Base-by-base conservation (phyloP, 2,113 vertebrate genomes). In the Leptocoma aspasia region DNA sequence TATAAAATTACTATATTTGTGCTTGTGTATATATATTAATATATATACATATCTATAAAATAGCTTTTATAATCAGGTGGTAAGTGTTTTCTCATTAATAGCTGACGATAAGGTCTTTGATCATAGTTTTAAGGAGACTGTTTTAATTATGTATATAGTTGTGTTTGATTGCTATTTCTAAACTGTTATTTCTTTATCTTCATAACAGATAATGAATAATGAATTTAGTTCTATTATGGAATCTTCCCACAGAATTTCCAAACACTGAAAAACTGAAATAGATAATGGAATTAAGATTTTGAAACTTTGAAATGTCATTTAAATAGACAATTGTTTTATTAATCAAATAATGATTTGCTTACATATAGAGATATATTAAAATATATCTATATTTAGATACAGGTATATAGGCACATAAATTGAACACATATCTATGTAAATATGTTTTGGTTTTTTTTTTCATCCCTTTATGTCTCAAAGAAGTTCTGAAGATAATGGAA, bases 361-460 rank as follows among this genome's bases (percentile, higher is more conserved):
- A 10, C 18, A 49, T 15, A 26, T 21, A 47, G 21, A 68, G 6
- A 37, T 28, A 30, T 20, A 13, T n/a, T 31, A 39, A 42, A 37
- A 16, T 28, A 35, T 9, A 20, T 30, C 2, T 64, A 28, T 53
- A 45, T 41, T 77, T 82, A 60, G 20, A 14, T 49, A 45, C 4
- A 59, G 3, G 2, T 41, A 56, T n/a, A 42, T 12, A 54, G n/a
- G 6, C 5, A 57, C 1, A 31, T 16, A 57, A 65, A 87, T 45
- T 13, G 35, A 60, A 54, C 15, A 57, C 2, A 6, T 27, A 27
- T 19, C 7, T 78, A 35, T 7, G 5, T 21, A 45, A 50, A 4
- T 12, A 31, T 5, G 1, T 0, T 3, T 45, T 66, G 44, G 26
- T 2, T 15, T 70, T n/a, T 1, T 18, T 45, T 30, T 20, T 61